Conservation (phyloP, 2,797 vertebrate species). For the Anableps anableps region DNA sequence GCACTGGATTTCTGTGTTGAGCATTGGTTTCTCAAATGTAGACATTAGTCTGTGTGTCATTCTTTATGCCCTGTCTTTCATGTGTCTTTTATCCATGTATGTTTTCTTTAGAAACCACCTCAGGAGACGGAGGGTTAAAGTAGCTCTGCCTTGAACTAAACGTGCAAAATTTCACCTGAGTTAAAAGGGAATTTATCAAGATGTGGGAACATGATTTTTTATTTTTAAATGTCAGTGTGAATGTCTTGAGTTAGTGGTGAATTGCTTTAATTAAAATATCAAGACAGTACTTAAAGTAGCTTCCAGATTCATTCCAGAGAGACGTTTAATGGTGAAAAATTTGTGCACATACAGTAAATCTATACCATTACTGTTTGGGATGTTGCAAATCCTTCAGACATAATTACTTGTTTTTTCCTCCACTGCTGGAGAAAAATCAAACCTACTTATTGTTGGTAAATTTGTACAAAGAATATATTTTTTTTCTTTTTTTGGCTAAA, state of each 20-base stretch:
- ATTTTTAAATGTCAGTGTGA: not conserved
- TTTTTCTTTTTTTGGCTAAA: not conserved
- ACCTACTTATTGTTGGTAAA: constrained; percentile 9
- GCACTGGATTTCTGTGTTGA: constrained; percentile 85
- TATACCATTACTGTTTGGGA: constrained; percentile 21
- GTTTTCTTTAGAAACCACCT: constrained; percentile 86
- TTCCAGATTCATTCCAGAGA: constrained; percentile 17
- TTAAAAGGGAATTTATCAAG: not conserved
- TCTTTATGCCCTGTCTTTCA: constrained; percentile 88
- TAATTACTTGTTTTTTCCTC: constrained; percentile 32
- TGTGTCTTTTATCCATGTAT: constrained; percentile 90
- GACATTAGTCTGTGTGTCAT: constrained; percentile 90
- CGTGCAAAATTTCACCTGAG: not conserved
- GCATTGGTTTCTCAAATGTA: constrained; percentile 86
- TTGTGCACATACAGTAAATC: constrained; percentile 13
- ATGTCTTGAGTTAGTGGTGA: not conserved
- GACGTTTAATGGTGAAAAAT: constrained; percentile 8
- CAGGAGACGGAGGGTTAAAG: constrained; percentile 70
- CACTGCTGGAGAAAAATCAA: constrained; percentile 40
- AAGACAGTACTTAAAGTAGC: not conserved
- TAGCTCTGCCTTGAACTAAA: constrained; percentile 63
- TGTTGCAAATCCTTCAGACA: constrained; percentile 4
- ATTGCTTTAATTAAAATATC: not conserved
- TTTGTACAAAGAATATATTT: not conserved
- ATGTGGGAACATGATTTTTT: not conserved